Evolutionary conservation across 1,140 invertebrate genomes (phyloP).

Genomic region (Anastrepha ludens): DNA sequence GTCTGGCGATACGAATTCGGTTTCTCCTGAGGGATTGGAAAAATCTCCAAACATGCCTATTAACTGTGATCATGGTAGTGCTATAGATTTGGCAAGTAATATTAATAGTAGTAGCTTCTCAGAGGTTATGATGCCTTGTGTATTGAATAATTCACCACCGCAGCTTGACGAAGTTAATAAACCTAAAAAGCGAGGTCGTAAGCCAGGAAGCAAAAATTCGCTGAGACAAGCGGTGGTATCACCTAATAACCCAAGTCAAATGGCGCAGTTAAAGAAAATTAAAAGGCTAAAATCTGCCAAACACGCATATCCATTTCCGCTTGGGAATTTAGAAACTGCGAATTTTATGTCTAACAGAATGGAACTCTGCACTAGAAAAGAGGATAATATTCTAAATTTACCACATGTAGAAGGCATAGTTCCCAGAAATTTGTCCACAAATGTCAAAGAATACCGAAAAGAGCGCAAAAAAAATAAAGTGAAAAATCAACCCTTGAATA

Average conservation of each 20-base stretch:
- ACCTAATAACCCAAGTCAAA: background rate
- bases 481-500: conserved; percentile 1
- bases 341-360: background rate
- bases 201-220: conserved; percentile 67
- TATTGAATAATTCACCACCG: background rate
- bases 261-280: conserved; percentile 37
- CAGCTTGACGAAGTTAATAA: conserved; percentile 54
- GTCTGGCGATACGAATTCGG: background rate
- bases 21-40: background rate
- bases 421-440: background rate
- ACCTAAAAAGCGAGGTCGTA: conserved; percentile 68
- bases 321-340: background rate
- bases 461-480: conserved; percentile 9
- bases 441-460: background rate
- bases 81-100: background rate
- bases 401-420: background rate
- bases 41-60: background rate
- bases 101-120: background rate
- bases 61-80: background rate
- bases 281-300: conserved; percentile 46
- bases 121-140: background rate
- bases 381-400: background rate
- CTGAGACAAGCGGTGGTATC: conserved; percentile 36
- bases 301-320: background rate
- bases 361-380: background rate